Percentiles rank a stretch among this genome's conserved stretches.
These are phyloP conservation scores for Xyrauchen texanus DNA, from an alignment of 2,113 vertebrate genomes.

Conservation along the genomic window DNA sequence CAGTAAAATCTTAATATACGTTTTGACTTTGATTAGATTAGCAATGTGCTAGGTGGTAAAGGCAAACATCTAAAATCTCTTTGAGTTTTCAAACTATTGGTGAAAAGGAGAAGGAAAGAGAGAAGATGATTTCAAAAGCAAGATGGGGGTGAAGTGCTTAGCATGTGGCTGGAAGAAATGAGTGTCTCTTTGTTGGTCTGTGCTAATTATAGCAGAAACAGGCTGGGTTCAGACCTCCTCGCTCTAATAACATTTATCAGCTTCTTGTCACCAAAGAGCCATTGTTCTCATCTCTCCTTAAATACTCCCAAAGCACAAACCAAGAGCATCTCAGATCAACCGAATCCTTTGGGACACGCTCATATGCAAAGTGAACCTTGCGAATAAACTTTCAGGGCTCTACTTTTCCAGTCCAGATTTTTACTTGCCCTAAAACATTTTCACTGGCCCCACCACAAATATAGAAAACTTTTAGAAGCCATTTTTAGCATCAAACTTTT, in stretches of 20 bases:
- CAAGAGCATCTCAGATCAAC: constrained; percentile 19
- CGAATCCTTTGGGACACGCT: not conserved
- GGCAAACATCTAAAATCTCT: not conserved
- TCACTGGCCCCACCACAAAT: no score
- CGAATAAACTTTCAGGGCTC: not conserved
- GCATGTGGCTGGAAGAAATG: constrained; percentile 31
- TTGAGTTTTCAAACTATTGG: constrained; percentile 21
- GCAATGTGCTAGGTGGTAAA: not conserved
- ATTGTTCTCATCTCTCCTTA: constrained; percentile 51
- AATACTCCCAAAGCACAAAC: constrained; percentile 40
- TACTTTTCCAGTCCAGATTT: no score
- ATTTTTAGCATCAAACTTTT: no score
- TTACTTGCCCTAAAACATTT: no score
- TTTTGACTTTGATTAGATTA: constrained; percentile 23
- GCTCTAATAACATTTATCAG: constrained; percentile 53
- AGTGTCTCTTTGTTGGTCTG: constrained; percentile 44
- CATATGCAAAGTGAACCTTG: not conserved
- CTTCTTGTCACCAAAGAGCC: constrained; percentile 44
- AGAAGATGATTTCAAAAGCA: constrained; percentile 37
- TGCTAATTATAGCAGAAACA: constrained; percentile 53
- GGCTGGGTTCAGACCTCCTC: constrained; percentile 30
- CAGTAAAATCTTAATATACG: no score
- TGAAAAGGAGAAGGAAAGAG: constrained; percentile 16
- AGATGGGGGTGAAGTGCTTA: constrained; percentile 12
- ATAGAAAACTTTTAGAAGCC: no score